Evolutionary conservation across 2,797 vertebrate species (phyloP).

Genomic region (Sparidentex hasta): DNA sequence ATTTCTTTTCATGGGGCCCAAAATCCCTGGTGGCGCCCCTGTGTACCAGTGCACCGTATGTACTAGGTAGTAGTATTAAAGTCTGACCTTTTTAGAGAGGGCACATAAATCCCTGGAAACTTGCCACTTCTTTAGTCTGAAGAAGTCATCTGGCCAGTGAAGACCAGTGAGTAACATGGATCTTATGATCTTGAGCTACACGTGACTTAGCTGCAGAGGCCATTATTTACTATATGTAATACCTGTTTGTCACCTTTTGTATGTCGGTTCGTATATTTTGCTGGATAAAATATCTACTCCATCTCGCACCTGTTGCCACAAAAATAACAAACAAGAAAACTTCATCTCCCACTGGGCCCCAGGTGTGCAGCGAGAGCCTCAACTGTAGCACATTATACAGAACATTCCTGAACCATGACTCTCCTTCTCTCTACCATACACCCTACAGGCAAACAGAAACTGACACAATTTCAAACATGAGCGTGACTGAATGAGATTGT

Average conservation of each 20-base stretch:
- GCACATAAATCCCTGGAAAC: not conserved
- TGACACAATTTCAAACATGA: constrained; percentile 5
- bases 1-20: too few relatives aligned
- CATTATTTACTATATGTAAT: not conserved
- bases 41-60: not conserved
- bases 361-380: constrained; percentile 56
- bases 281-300: not conserved
- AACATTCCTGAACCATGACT: constrained; percentile 70
- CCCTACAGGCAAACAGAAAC: constrained; percentile 40
- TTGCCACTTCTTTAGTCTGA: not conserved
- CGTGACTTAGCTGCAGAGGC: too few relatives aligned
- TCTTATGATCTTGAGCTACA: too few relatives aligned
- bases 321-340: constrained; percentile 15
- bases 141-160: not conserved
- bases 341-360: constrained; percentile 42
- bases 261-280: not conserved
- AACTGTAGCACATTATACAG: constrained; percentile 51
- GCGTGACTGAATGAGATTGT: not conserved
- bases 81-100: not conserved
- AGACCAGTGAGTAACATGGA: not conserved
- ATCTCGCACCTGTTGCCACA: not conserved
- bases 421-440: constrained; percentile 2
- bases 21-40: too few relatives aligned
- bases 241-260: too few relatives aligned
- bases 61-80: not conserved